These are phyloP conservation scores for Pocillopora grandis DNA, from an alignment of 92 coral and sea anemone genomes.

Conservation along the genomic window DNA sequence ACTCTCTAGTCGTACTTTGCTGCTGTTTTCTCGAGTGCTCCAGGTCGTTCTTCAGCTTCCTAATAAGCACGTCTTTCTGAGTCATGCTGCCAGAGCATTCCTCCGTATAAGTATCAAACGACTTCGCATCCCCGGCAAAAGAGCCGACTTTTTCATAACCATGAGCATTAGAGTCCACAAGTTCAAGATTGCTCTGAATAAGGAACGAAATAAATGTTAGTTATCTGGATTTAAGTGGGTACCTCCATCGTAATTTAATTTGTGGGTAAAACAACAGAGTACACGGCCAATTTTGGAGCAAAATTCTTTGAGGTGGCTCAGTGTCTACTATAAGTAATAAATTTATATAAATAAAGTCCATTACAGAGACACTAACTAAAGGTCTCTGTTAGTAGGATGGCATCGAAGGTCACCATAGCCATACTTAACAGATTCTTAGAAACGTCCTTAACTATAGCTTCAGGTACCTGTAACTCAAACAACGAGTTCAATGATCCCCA, in stretches of 20 bases:
- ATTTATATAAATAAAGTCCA: too few relatives aligned
- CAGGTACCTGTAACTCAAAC: too few relatives aligned
- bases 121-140: constrained; percentile 82
- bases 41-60: constrained; percentile 87
- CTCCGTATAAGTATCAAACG: constrained; percentile 83
- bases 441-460: too few relatives aligned
- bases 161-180: constrained; percentile 70
- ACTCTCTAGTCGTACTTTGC: constrained; percentile 66
- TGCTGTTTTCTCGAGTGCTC: constrained; percentile 89
- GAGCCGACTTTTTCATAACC: constrained; percentile 82
- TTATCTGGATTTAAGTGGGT: neutral
- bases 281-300: too few relatives aligned
- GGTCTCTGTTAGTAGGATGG: too few relatives aligned
- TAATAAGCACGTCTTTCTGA: constrained; percentile 85
- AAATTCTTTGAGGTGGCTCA: too few relatives aligned
- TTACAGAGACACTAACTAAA: too few relatives aligned
- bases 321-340: too few relatives aligned
- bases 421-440: too few relatives aligned
- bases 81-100: constrained; percentile 90
- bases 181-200: constrained; percentile 65
- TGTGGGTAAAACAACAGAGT: neutral
- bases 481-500: too few relatives aligned
- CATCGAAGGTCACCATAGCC: too few relatives aligned
- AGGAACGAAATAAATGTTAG: neutral
- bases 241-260: neutral